phyloP scores from a whole-genome alignment of 2,113 vertebrate genomes.

The Malurus elegans region DNA sequence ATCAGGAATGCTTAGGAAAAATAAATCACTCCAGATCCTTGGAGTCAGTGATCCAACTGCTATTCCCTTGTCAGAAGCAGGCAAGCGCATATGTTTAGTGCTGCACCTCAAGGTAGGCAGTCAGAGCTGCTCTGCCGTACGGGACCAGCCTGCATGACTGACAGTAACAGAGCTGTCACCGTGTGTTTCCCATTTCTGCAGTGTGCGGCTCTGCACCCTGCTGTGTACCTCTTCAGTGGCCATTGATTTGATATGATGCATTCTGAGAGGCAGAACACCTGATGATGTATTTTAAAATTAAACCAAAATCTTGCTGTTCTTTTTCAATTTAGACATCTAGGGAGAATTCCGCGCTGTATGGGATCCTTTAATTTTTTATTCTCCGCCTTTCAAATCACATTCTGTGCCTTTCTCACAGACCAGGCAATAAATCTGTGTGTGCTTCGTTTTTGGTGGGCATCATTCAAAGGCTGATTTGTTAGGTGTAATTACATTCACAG shows the following conservation, averaged over 20 bases:
- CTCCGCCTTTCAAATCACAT: slow-evolving; percentile 33
- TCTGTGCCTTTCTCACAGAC: slow-evolving; percentile 37
- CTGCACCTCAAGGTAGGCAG: slow-evolving; percentile 46
- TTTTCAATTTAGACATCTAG: slow-evolving; percentile 10
- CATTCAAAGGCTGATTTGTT: slow-evolving; percentile 66
- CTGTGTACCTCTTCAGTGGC: slow-evolving; percentile 2
- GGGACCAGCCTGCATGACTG: background rate
- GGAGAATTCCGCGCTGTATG: background rate
- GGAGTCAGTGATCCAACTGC: slow-evolving; percentile 34
- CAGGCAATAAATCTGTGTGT: slow-evolving; percentile 59
- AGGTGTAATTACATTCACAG: slow-evolving; percentile 66
- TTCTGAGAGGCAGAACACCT: slow-evolving; percentile 48
- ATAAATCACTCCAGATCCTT: slow-evolving; percentile 54
- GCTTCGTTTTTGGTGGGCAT: slow-evolving; percentile 59
- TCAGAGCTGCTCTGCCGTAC: background rate
- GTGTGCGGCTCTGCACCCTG: background rate
- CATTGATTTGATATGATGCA: slow-evolving; percentile 27
- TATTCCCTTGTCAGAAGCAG: slow-evolving; percentile 48
- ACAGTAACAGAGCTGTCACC: slow-evolving; percentile 12
- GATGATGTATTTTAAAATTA: slow-evolving; percentile 27
- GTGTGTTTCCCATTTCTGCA: background rate
- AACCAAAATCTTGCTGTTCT: slow-evolving; percentile 25
- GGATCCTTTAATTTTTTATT: slow-evolving; percentile 58
- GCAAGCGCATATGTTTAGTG: slow-evolving; percentile 56
- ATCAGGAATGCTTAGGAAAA: slow-evolving; percentile 61